These are phyloP conservation scores for Stomorhina lunata DNA, from an alignment of 2,888 invertebrate genomes.

Conservation along the genomic window DNA sequence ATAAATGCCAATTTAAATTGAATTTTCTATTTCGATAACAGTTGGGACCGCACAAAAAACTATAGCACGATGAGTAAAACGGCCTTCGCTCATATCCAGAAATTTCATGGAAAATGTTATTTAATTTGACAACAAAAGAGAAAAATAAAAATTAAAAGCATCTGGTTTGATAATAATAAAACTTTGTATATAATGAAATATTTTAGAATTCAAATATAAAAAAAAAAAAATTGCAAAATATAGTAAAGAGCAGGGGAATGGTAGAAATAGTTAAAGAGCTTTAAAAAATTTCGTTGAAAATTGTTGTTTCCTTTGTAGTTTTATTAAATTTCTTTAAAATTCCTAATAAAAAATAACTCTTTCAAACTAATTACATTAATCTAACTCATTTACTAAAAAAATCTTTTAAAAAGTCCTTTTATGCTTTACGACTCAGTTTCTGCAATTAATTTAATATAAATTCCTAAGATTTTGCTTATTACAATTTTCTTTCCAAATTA, in stretches of 20 bases:
- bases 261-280: too few relatives aligned
- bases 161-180: constrained; percentile 22
- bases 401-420: too few relatives aligned
- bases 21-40: constrained; percentile 24
- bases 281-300: too few relatives aligned
- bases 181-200: not conserved
- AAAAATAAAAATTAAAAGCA: constrained; percentile 35
- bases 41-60: not conserved
- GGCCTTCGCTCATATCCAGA: not conserved
- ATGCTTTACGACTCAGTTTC: too few relatives aligned
- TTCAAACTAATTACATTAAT: too few relatives aligned
- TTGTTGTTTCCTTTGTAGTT: too few relatives aligned
- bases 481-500: not conserved
- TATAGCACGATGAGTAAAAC: not conserved
- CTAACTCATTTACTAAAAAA: too few relatives aligned
- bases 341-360: too few relatives aligned
- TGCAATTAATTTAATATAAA: not conserved
- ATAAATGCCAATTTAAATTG: constrained; percentile 38
- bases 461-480: not conserved
- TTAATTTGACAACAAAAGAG: constrained; percentile 42
- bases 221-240: not conserved
- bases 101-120: constrained; percentile 10
- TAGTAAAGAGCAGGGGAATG: not conserved
- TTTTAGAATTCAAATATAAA: not conserved
- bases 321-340: too few relatives aligned